These are phyloP conservation scores for Dorcus parallelipipedus DNA, from an alignment of 2,888 invertebrate species.

Conservation along the genomic window DNA sequence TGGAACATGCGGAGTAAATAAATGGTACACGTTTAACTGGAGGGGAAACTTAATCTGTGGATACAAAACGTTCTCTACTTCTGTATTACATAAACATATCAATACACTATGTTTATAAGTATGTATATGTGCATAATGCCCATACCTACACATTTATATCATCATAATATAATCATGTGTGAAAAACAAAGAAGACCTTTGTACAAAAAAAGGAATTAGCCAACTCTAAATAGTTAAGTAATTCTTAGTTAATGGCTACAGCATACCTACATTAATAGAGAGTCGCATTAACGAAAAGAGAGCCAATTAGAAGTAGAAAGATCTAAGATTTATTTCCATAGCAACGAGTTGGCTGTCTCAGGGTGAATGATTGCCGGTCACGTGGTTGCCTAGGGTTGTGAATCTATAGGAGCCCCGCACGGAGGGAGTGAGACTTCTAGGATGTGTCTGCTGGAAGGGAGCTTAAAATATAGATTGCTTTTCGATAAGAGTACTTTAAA, in stretches of 20 bases:
- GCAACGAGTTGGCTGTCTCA: conserved; percentile 49
- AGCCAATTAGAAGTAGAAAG: conserved; percentile 52
- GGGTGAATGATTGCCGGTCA: conserved; percentile 49
- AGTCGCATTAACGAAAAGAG: conserved; percentile 40
- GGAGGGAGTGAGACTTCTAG: conserved; percentile 10
- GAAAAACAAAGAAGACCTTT: too few species aligned
- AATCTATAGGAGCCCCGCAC: conserved; percentile 16
- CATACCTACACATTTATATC: too few species aligned
- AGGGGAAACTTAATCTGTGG: conserved; percentile 1
- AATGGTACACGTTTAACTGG: conserved; percentile 1
- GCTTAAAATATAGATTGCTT: conserved; percentile 36
- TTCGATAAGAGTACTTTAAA: conserved; percentile 40
- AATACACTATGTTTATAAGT: too few species aligned
- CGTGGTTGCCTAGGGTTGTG: conserved; percentile 36
- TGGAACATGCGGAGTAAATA: conserved; percentile 12
- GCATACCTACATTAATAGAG: not conserved
- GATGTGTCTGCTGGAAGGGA: conserved; percentile 4
- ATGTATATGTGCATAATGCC: too few species aligned
- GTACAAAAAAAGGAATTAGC: too few species aligned
- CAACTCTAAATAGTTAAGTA: too few species aligned
- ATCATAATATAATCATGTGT: too few species aligned
- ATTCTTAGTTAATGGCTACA: not conserved
- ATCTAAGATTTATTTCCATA: conserved; percentile 51
- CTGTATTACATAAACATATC: too few species aligned
- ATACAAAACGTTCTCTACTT: not conserved